Conservation (phyloP, 1,140 invertebrate species). For the Apis mellifera region Amel_HAv3.1 CM009939.2:4720001-4720500, state of each 20-base stretch:
- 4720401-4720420: neutral
- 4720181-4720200: slow-evolving; percentile 60
- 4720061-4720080: slow-evolving; percentile 69
- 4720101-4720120: slow-evolving; percentile 64
- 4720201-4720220: slow-evolving; percentile 43
- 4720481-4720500: too few relatives aligned
- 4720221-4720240: slow-evolving; percentile 5
- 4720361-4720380: neutral
- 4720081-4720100: slow-evolving; percentile 69
- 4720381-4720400: neutral
- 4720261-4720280: slow-evolving; percentile 42
- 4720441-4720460: too few relatives aligned
- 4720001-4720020: slow-evolving; percentile 22
- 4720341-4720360: slow-evolving; percentile 1
- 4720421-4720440: too few relatives aligned
- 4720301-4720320: slow-evolving; percentile 36
- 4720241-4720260: neutral
- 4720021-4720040: slow-evolving; percentile 48
- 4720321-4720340: slow-evolving; percentile 15
- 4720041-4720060: slow-evolving; percentile 45
- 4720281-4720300: slow-evolving; percentile 51
- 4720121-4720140: slow-evolving; percentile 66
- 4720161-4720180: slow-evolving; percentile 50
- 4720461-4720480: too few relatives aligned
- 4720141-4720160: slow-evolving; percentile 58